These are phyloP conservation scores for Scaptomyza parva DNA, from an alignment of 2,888 invertebrate species.

Conservation along the genomic window DNA sequence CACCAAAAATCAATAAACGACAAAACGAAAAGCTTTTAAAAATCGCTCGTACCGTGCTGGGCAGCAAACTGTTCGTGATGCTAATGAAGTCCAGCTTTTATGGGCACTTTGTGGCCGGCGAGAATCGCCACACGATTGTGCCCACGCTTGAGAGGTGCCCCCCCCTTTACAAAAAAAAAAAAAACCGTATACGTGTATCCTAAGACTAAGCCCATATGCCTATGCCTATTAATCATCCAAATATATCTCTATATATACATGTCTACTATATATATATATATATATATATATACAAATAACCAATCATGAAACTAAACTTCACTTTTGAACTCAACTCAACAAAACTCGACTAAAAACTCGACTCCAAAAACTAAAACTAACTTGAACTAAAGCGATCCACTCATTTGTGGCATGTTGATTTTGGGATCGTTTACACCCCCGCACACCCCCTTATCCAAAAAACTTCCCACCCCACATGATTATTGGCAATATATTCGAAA, in stretches of 20 bases:
- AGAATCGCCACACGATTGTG: conserved; percentile 93
- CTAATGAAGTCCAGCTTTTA: conserved; percentile 98
- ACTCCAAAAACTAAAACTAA: conserved; percentile 23
- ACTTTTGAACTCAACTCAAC: conserved; percentile 15
- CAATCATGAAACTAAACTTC: conserved; percentile 12
- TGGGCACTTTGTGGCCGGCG: conserved; percentile 99
- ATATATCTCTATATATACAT: too few species aligned
- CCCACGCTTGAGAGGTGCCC: conserved; percentile 91
- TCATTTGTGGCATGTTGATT: conserved; percentile 37
- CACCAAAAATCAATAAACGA: background rate
- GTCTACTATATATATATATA: too few species aligned
- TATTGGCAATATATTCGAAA: background rate
- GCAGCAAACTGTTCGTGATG: conserved; percentile 91
- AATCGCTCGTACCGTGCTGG: conserved; percentile 90
- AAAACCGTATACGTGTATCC: conserved; percentile 14
- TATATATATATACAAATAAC: conserved; percentile 8
- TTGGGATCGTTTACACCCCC: background rate
- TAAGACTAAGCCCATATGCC: conserved; percentile 12
- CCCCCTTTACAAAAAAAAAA: background rate
- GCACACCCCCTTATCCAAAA: background rate
- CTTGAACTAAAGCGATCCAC: conserved; percentile 9
- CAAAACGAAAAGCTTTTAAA: conserved; percentile 91
- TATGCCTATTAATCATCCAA: background rate
- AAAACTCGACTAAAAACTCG: conserved; percentile 5
- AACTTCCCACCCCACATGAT: conserved; percentile 1